Evolutionary conservation across 37 sponge, comb jelly and placozoan species (phyloP).

Genomic region (Beroe forskalii): DNA sequence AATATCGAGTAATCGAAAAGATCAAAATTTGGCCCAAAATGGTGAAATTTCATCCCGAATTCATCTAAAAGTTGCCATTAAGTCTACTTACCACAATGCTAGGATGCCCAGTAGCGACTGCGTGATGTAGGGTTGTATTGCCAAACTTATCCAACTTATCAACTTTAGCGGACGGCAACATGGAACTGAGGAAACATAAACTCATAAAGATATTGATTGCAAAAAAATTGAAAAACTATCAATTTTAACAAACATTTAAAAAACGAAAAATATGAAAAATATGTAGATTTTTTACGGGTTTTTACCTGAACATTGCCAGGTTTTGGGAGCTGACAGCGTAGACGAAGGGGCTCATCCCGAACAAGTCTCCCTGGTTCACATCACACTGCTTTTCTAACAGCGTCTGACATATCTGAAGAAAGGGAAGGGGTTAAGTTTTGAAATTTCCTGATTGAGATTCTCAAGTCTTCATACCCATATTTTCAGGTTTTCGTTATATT

Average conservation of each 20-base stretch:
- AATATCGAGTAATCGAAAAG: no score
- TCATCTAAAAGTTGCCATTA: no score
- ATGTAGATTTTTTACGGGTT: no score
- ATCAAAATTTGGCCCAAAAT: no score
- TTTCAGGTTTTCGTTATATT: no score
- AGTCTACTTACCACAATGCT: neutral
- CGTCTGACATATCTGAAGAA: neutral
- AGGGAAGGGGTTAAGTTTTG: no score
- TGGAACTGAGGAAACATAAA: neutral
- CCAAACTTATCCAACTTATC: slow-evolving; percentile 40
- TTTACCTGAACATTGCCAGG: slow-evolving; percentile 19
- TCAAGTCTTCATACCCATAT: no score
- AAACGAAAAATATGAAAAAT: no score
- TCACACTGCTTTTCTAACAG: neutral
- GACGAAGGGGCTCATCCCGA: slow-evolving; percentile 27
- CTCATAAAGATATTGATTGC: neutral
- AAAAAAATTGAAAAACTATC: neutral
- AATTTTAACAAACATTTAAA: neutral
- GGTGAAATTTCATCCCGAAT: no score
- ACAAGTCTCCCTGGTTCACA: slow-evolving; percentile 1
- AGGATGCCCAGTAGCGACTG: slow-evolving; percentile 6
- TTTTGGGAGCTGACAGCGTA: slow-evolving; percentile 49
- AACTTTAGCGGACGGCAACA: neutral
- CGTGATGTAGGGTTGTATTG: slow-evolving; percentile 13
- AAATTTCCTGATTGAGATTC: no score